Base-by-base conservation (phyloP, 2,113 vertebrate genomes). In the Clarias batrachus region DNA sequence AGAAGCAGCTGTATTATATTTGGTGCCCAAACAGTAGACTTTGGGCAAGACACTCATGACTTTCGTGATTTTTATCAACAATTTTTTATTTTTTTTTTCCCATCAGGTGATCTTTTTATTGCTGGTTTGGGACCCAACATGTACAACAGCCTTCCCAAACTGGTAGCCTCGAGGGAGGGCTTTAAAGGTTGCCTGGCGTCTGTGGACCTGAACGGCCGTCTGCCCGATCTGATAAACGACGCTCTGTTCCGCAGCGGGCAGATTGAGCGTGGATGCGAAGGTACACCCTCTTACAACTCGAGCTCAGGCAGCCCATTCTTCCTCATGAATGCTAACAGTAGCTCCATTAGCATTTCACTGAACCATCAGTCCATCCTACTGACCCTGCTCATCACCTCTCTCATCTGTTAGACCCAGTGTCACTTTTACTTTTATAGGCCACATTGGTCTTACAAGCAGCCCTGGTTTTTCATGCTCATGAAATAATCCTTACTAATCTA, bases 181-280 rank as follows among this genome's bases (percentile, higher is more conserved):
- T 99, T 99, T 92, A 97, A 99, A 90, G 98, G 98, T 85, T 99
- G 98, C 33, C 91, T 99, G 91, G 98, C 98, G 0, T 99, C 98
- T 0, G 97, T 99, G 88, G 98, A 99, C 92, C 95, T 99, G 89
- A 99, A 99, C 0, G 98, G 98, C 0, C 97, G 98, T 21, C 95
- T 99, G 14, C 98, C 98, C 0, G 98, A 99, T 91, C 97, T 99
- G 65, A 97, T 99, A 87, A 97, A 93, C 0, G 98, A 99, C 0
- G 98, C 98, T 27, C 91, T 99, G 88, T 98, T 99, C 86, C 96
- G 97, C 92, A 99, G 97, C 0, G 98, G 98, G 57, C 97, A 99
- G 95, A 99, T 99, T 1, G 98, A 99, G 86, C 97, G 98, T 19
- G 98, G 98, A 96, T 99, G 98, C 3, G 98, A 99, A 99, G 98